Conservation (phyloP, 2,888 invertebrate genomes). For the Ormyrus nitidulus region DNA sequence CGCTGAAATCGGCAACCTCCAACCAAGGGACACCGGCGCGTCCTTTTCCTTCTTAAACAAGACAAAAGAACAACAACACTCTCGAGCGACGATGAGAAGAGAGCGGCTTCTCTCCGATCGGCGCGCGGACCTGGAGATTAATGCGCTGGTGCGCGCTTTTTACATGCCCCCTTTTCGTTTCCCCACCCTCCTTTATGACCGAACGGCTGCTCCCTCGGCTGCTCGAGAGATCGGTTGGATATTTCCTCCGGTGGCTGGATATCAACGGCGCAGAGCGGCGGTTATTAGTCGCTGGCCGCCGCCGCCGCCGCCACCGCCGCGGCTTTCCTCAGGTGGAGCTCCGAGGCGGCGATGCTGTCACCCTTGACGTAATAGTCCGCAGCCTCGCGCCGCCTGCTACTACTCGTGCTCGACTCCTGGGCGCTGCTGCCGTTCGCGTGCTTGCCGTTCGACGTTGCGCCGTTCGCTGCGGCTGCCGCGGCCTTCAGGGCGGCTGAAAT, state of each 20-base stretch:
- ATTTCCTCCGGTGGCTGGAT: too few species aligned
- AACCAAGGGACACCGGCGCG: conserved; percentile 27
- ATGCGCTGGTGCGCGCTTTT: too few species aligned
- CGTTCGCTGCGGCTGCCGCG: conserved; percentile 17
- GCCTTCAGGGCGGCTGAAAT: conserved; percentile 21
- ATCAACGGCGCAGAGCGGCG: too few species aligned
- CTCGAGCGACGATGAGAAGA: too few species aligned
- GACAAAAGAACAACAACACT: not conserved
- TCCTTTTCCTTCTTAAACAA: not conserved
- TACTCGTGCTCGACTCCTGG: conserved; percentile 50
- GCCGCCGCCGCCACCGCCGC: conserved; percentile 57
- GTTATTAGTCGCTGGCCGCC: conserved; percentile 65
- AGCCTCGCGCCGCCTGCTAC: conserved; percentile 71
- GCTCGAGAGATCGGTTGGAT: not conserved
- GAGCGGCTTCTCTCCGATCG: too few species aligned
- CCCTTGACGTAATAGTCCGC: conserved; percentile 78
- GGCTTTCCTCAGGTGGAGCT: conserved; percentile 70
- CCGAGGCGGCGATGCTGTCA: conserved; percentile 71
- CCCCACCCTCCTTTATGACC: not conserved
- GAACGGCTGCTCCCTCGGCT: not conserved
- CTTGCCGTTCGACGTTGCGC: conserved; percentile 62
- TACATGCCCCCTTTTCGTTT: not conserved
- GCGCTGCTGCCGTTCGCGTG: conserved; percentile 51
- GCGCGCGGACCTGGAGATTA: too few species aligned
- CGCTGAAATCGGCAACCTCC: conserved; percentile 16